Base-by-base conservation (phyloP, 2,888 invertebrate genomes). In the Drosophila leonis region DNA sequence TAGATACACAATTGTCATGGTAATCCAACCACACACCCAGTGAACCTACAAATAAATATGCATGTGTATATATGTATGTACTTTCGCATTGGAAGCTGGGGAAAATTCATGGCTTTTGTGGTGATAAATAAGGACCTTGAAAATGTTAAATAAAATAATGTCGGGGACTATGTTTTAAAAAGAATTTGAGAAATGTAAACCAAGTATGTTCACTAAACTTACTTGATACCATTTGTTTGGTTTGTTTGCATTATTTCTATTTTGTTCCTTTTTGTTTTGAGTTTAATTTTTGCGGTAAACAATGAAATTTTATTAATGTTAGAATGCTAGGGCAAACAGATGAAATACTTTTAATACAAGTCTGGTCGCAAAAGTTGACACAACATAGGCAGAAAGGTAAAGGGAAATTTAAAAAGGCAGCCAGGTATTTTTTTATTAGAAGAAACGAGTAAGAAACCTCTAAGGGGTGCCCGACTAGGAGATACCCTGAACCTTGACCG, bases 111-210 rank as follows among this genome's bases (percentile, higher is more conserved):
- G 44, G 66, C 70, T 52, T 66, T 60, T 39, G 54, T 54, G 57
- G 63, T 66, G 72, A 72, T 78, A 75, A 78, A 78, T 72, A 78
- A 65, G 65, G 65, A 75, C 62, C 72, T 72, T 78, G 79, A 72
- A 75, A 78, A 68, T 57, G 65, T 65, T 64, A 54, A 66, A 67
- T 63, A 52, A 68, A 78, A 75, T 72, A 55, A 78, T 75, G 71
- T 65, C 33, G 59, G 39, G 15, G 63, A 60, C 63, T 57, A n/a
- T 69, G 64, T 49, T 69, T 18, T 27, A 59, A 49, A 63, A 72
- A 75, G 72, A 63, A 78, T 78, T 78, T 72, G 37, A 68, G 68
- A 72, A 64, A 78, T 78, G 59, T 78, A 44, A 49, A 67, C 65
- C 61, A 78, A 71, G 71, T 75, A 72, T 54, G 42, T 64, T 60